A percentile compares a stretch with the other conserved stretches of the same genome.
These are phyloP conservation scores for Platerodrilus igneus DNA, from an alignment of 2,888 invertebrate species.

Conservation along the genomic window DNA sequence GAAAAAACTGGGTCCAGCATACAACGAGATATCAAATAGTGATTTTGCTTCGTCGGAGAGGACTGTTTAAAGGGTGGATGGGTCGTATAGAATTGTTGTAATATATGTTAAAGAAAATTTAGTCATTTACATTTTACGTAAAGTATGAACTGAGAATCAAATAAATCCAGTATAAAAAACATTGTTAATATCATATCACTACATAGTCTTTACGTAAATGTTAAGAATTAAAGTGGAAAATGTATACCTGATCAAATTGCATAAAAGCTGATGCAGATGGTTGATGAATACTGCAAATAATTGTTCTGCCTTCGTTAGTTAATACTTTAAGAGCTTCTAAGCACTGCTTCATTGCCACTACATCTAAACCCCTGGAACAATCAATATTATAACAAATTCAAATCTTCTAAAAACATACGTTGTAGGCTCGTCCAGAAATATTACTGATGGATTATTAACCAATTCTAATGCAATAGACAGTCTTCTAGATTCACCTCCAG, in stretches of 20 bases:
- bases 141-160: too few species aligned
- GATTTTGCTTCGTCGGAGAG: too few species aligned
- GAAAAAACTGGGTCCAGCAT: too few species aligned
- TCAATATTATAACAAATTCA: background rate
- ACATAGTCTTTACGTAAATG: background rate
- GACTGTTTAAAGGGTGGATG: too few species aligned
- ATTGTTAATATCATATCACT: too few species aligned
- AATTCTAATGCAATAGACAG: constrained; percentile 72
- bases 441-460: constrained; percentile 77
- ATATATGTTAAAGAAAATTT: too few species aligned
- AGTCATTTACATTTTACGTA: too few species aligned
- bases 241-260: constrained; percentile 63
- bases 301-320: constrained; percentile 66
- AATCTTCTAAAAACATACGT: constrained; percentile 51
- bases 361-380: constrained; percentile 67
- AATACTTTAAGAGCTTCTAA: constrained; percentile 64
- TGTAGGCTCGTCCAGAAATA: constrained; percentile 78
- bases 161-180: too few species aligned
- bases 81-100: too few species aligned
- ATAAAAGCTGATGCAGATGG: constrained; percentile 73
- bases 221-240: background rate
- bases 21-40: too few species aligned
- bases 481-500: constrained; percentile 74
- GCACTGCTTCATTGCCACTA: constrained; percentile 68
- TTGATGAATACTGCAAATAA: constrained; percentile 77